phyloP scores from a whole-genome alignment of 2,888 invertebrate genomes.

The Protodeltote pygarga region DNA sequence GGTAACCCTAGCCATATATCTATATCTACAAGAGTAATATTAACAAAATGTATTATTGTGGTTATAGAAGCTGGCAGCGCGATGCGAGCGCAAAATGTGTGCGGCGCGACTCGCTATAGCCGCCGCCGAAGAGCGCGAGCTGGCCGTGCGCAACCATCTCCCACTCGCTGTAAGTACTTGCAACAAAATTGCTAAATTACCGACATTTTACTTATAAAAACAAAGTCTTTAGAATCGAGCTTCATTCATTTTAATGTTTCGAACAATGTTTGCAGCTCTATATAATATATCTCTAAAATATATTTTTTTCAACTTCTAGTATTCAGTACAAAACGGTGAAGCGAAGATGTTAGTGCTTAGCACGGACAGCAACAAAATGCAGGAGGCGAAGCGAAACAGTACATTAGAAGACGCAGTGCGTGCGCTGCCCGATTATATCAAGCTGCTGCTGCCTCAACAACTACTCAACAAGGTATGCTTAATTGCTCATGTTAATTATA shows the following conservation, averaged over 20 bases:
- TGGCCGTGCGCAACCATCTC: constrained; percentile 69
- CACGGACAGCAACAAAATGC: constrained; percentile 76
- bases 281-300: neutral
- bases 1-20: too few species aligned
- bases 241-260: neutral
- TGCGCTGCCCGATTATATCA: constrained; percentile 80
- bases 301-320: constrained; percentile 59
- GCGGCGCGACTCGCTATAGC: constrained; percentile 81
- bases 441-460: constrained; percentile 75
- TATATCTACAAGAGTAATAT: too few species aligned
- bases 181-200: neutral
- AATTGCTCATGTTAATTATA: neutral
- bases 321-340: constrained; percentile 81
- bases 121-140: constrained; percentile 80
- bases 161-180: constrained; percentile 71
- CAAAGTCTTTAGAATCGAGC: too few species aligned
- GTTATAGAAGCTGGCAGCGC: constrained; percentile 79
- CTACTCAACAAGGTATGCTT: constrained; percentile 74
- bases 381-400: constrained; percentile 67
- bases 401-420: constrained; percentile 81
- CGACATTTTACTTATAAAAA: neutral
- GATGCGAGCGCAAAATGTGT: constrained; percentile 83
- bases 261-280: neutral
- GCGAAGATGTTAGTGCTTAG: constrained; percentile 80
- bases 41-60: too few species aligned